Conservation (phyloP, 2,888 invertebrate species). For the Nyleta sp. region DNA sequence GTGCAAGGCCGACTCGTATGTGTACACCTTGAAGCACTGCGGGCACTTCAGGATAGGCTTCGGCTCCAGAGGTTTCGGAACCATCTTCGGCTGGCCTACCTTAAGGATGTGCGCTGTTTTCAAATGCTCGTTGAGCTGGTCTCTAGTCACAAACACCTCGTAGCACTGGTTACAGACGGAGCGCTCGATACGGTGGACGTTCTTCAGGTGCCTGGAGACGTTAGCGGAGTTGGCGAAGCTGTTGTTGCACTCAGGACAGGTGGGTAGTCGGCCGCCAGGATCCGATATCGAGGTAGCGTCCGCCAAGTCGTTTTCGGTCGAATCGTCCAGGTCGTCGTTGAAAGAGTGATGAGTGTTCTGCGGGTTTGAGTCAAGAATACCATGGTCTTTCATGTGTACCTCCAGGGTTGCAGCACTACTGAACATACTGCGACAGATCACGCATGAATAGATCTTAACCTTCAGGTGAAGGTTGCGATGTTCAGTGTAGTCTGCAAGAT, state of each 20-base stretch:
- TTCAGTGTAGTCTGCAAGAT: constrained; percentile 85
- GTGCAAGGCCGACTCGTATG: constrained; percentile 71
- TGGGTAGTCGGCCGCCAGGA: constrained; percentile 71
- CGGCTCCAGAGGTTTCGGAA: constrained; percentile 2
- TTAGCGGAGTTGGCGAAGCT: constrained; percentile 83
- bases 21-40: constrained; percentile 71
- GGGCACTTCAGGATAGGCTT: constrained; percentile 68
- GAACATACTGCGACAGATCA: constrained; percentile 85
- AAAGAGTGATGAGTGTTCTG: constrained; percentile 71
- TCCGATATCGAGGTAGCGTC: constrained; percentile 69
- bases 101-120: constrained; percentile 83
- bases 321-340: constrained; percentile 18
- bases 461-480: constrained; percentile 86
- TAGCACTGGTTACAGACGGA: constrained; percentile 86
- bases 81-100: constrained; percentile 18
- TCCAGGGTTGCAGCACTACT: constrained; percentile 84
- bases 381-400: constrained; percentile 79
- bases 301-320: constrained; percentile 11
- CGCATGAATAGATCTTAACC: constrained; percentile 86
- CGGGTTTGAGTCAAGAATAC: constrained; percentile 72
- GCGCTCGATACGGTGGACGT: constrained; percentile 78
- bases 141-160: constrained; percentile 85
- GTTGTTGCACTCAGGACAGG: constrained; percentile 85
- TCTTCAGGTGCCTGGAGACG: constrained; percentile 75
- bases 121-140: constrained; percentile 85